Percentiles rank a stretch among this genome's conserved stretches.
Conservation (phyloP, 2,797 vertebrate genomes). For the Esox lucius region DNA sequence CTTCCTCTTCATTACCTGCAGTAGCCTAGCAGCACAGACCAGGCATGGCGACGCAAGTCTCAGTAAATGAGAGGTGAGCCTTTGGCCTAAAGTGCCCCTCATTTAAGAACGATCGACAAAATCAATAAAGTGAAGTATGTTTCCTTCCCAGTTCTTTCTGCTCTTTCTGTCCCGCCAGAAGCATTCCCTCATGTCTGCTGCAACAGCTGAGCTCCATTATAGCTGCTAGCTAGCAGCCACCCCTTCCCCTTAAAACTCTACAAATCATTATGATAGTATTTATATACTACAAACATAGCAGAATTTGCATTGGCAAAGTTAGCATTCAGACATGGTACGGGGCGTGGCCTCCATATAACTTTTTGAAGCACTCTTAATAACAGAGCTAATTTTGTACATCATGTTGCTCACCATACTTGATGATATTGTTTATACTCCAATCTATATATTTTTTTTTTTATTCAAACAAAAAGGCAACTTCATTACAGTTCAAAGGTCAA, state of each 20-base stretch:
- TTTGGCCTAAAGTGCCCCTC: conserved; percentile 77
- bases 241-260: conserved; percentile 59
- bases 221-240: conserved; percentile 33
- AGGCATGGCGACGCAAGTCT: conserved; percentile 62
- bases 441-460: not conserved
- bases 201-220: conserved; percentile 71
- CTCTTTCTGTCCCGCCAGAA: conserved; percentile 61
- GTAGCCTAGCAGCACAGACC: conserved; percentile 47
- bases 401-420: conserved; percentile 16
- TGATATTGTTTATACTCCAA: conserved; percentile 8
- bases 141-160: conserved; percentile 71
- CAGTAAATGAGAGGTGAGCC: conserved; percentile 53
- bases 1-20: conserved; percentile 24
- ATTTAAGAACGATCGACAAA: conserved; percentile 82
- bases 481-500: too few species aligned
- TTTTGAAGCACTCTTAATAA: too few species aligned
- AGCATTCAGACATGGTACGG: not conserved
- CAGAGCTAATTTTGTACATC: conserved; percentile 1
- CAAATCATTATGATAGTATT: not conserved
- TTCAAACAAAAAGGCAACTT: too few species aligned
- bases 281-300: not conserved
- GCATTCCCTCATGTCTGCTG: conserved; percentile 65
- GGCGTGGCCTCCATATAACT: not conserved
- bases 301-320: too few species aligned
- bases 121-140: conserved; percentile 83